These are phyloP conservation scores for Grus americana DNA, from an alignment of 2,113 vertebrate species.

Conservation along the genomic window DNA sequence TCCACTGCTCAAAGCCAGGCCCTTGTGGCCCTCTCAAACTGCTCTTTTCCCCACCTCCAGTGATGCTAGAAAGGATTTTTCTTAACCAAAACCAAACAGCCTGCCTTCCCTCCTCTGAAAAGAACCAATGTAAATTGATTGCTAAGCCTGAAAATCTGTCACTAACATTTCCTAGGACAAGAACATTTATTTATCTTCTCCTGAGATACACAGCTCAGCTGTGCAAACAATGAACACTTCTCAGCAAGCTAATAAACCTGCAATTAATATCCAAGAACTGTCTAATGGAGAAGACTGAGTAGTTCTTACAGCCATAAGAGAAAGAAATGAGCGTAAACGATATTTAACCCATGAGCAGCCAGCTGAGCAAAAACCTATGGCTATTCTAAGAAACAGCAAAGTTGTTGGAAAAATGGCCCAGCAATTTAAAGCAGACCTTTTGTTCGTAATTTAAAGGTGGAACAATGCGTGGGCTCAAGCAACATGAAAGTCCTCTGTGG, in stretches of 20 bases:
- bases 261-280: slow-evolving; percentile 17
- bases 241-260: slow-evolving; percentile 16
- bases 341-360: neutral
- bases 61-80: neutral
- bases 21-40: neutral
- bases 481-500: neutral
- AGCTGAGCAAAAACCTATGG: neutral
- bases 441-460: neutral
- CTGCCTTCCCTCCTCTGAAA: neutral
- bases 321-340: neutral
- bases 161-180: neutral
- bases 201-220: slow-evolving; percentile 9
- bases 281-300: neutral
- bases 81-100: neutral
- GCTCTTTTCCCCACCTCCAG: neutral
- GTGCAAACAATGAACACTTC: neutral
- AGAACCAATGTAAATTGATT: neutral
- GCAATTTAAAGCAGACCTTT: neutral
- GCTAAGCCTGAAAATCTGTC: neutral
- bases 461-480: accelerated
- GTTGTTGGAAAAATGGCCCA: neutral
- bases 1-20: neutral
- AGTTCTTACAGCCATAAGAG: neutral
- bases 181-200: neutral
- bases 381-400: neutral